These are phyloP conservation scores for Gnatocerus cornutus DNA, from an alignment of 2,888 invertebrate species.

Conservation along the genomic window DNA sequence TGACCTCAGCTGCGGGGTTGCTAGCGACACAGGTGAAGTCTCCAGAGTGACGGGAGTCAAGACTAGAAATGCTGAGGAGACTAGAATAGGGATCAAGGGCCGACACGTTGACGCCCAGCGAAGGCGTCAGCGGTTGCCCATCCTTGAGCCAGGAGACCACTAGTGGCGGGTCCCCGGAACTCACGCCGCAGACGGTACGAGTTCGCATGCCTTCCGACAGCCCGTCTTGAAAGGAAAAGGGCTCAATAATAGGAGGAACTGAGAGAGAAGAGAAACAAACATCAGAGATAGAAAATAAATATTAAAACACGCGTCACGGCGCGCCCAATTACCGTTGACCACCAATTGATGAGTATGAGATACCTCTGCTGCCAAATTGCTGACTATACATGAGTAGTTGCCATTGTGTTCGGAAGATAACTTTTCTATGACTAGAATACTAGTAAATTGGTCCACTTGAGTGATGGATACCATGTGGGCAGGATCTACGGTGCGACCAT, in stretches of 20 bases:
- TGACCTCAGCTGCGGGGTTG: constrained; percentile 86
- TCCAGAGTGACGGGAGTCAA: constrained; percentile 83
- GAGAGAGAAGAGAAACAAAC: constrained; percentile 75
- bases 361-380: constrained; percentile 83
- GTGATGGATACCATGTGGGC: constrained; percentile 78
- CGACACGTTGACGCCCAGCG: constrained; percentile 80
- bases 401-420: constrained; percentile 84
- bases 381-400: constrained; percentile 84
- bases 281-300: constrained; percentile 74
- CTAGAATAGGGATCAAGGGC: constrained; percentile 85
- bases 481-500: constrained; percentile 78
- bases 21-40: constrained; percentile 86
- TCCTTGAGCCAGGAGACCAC: constrained; percentile 89
- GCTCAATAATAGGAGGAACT: constrained; percentile 91
- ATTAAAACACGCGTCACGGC: constrained; percentile 68
- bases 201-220: constrained; percentile 88
- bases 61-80: constrained; percentile 84
- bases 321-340: constrained; percentile 82
- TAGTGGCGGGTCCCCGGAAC: constrained; percentile 86
- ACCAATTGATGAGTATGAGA: constrained; percentile 82
- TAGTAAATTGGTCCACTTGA: constrained; percentile 84
- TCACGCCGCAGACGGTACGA: constrained; percentile 86
- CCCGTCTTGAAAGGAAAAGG: constrained; percentile 88
- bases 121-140: constrained; percentile 79
- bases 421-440: constrained; percentile 84